A percentile compares a stretch with the other conserved stretches of the same genome.
Evolutionary conservation across 2,888 invertebrate species (phyloP).

Genomic region (Sarcophaga variegata): DNA sequence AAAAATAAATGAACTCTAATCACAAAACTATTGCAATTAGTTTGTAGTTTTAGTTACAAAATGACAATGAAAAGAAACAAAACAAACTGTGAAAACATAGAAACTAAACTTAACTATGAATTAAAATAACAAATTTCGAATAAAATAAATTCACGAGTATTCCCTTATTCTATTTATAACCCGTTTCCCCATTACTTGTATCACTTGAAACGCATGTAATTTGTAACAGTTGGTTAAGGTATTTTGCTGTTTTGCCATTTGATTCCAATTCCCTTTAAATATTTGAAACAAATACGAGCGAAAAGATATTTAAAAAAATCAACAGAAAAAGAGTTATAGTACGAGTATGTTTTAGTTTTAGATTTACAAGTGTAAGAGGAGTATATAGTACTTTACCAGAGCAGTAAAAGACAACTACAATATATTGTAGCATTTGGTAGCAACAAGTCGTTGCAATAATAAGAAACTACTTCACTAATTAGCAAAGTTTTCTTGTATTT

Average conservation of each 20-base stretch:
- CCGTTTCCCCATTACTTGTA: conserved; percentile 16
- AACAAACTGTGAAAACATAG: neutral
- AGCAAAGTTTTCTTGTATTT: conserved; percentile 50
- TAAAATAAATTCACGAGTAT: conserved; percentile 37
- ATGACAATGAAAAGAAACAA: conserved; percentile 44
- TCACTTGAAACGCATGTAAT: conserved; percentile 28
- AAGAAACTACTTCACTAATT: conserved; percentile 43
- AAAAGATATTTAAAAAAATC: neutral
- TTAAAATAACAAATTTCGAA: neutral
- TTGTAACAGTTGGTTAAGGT: neutral
- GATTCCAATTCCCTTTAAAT: neutral
- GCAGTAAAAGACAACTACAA: neutral
- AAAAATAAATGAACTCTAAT: conserved; percentile 36
- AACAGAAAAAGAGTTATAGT: neutral
- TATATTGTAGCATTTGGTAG: neutral
- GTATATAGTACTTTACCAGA: neutral
- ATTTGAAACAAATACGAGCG: neutral
- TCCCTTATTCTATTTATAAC: conserved; percentile 14
- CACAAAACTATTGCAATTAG: conserved; percentile 65
- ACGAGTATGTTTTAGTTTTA: neutral
- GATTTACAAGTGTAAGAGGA: neutral
- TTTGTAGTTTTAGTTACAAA: conserved; percentile 52
- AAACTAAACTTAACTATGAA: conserved; percentile 30
- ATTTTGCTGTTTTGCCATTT: neutral
- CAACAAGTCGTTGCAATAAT: conserved; percentile 36